Evolutionary conservation across 2,113 vertebrate genomes (phyloP), one percentile per base, ranked within the genome.

Genomic region (Strix uralensis): DNA sequence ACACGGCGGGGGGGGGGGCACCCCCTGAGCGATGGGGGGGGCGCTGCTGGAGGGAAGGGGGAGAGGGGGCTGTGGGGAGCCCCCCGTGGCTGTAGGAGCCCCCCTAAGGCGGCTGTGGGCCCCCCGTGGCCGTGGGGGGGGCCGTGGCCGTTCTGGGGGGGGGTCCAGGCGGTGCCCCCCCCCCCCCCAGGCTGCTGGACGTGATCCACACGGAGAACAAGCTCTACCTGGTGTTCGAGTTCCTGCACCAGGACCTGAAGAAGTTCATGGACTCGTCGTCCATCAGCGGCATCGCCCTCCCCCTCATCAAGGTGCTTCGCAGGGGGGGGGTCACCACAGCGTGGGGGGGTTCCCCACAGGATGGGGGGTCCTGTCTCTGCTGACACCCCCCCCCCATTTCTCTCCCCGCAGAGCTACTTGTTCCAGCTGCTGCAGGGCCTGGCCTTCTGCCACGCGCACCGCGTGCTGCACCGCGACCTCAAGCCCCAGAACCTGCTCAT

Each of bases 181-280:
- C 77, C 47, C 9, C 9, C 46, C 44, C 19, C 97, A 99, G 99
- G 92, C 97, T 99, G 74, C 98, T 98, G 40, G 99, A 99, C 75
- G 99, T 99, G 82, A 99, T 99, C 97, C 99, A 99, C 97, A 99
- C 99, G 0, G 99, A 99, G 97, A 99, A 99, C 98, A 99, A 99
- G 89, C 99, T 99, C 36, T 99, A 99, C 96, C 98, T 99, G 88
- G 99, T 99, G 34, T 99, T 99, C 95, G 99, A 99, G 95, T 99
- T 99, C 96, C 98, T 99, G 70, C 98, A 99, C 95, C 99, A 99
- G 95, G 99, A 99, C 97, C 98, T 99, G 26, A 99, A 99, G 97
- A 99, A 99, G 97, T 99, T 99, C 96, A 99, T 99, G 99, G 99
- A 99, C 96, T 98, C 99, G 2, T 98, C 99, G 19, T 98, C 99